A percentile compares a stretch with the other conserved stretches of the same genome.
phyloP scores from a whole-genome alignment of 1,140 invertebrate species.

The Thereuonema tuberculata region DNA sequence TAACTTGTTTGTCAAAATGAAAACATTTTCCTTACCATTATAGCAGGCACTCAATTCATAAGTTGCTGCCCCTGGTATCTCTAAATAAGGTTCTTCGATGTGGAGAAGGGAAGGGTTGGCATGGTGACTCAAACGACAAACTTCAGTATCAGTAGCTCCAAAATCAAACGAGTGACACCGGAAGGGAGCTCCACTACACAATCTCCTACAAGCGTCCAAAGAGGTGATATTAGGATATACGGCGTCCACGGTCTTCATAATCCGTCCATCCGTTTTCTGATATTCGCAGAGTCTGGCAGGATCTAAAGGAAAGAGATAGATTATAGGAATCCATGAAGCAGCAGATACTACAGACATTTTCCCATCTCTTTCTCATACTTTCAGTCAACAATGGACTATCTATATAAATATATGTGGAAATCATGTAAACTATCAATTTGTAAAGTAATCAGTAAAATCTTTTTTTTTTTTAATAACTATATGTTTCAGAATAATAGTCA shows the following conservation, averaged over 20 bases:
- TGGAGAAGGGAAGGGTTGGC: slow-evolving; percentile 71
- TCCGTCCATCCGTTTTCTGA: slow-evolving; percentile 68
- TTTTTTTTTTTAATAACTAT: too few relatives aligned
- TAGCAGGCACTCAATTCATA: slow-evolving; percentile 88
- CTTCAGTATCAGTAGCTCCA: slow-evolving; percentile 79
- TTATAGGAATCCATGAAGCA: slow-evolving; percentile 37
- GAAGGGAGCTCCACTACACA: slow-evolving; percentile 70
- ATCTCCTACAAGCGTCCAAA: slow-evolving; percentile 63
- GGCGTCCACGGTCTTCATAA: slow-evolving; percentile 84
- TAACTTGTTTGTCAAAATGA: too few relatives aligned
- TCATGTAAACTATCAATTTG: too few relatives aligned
- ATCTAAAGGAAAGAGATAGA: slow-evolving; percentile 14
- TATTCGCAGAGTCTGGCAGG: slow-evolving; percentile 59
- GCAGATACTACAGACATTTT: slow-evolving; percentile 37
- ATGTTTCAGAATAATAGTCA: not conserved
- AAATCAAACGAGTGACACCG: slow-evolving; percentile 86
- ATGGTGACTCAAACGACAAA: slow-evolving; percentile 81
- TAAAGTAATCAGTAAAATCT: too few relatives aligned
- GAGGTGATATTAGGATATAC: slow-evolving; percentile 71
- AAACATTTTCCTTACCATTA: slow-evolving; percentile 48
- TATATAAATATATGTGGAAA: too few relatives aligned
- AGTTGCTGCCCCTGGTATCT: slow-evolving; percentile 64
- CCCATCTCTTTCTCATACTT: slow-evolving; percentile 17
- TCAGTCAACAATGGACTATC: too few relatives aligned
- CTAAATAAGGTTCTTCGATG: slow-evolving; percentile 71